These are phyloP conservation scores for Exephanes ischioxanthus DNA, from an alignment of 2,888 invertebrate genomes.

Conservation along the genomic window DNA sequence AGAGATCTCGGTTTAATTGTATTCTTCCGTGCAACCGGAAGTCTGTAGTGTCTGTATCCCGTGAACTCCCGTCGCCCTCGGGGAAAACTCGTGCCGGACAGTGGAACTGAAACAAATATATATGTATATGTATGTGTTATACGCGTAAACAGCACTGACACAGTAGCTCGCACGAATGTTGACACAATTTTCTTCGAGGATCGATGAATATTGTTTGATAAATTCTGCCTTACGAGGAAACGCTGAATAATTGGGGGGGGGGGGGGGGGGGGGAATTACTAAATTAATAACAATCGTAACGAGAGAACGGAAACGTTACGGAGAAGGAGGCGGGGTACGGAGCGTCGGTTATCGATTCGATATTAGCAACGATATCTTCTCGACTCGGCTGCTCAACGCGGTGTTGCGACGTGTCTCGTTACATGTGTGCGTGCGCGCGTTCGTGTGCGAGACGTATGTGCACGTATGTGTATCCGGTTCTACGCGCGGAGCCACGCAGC, in stretches of 20 bases:
- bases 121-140: neutral
- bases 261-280: neutral
- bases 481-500: slow-evolving; percentile 15
- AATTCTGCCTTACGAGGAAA: too few relatives aligned
- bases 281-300: neutral
- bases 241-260: neutral
- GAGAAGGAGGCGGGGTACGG: slow-evolving; percentile 11
- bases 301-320: neutral
- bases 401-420: slow-evolving; percentile 54
- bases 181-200: too few relatives aligned
- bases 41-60: slow-evolving; percentile 45
- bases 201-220: too few relatives aligned
- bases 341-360: slow-evolving; percentile 67
- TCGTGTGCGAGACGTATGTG: slow-evolving; percentile 6
- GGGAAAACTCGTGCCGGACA: neutral
- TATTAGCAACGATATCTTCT: slow-evolving; percentile 69
- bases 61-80: slow-evolving; percentile 33
- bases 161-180: too few relatives aligned
- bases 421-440: slow-evolving; percentile 17
- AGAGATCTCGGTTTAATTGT: slow-evolving; percentile 38
- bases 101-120: neutral
- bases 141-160: neutral
- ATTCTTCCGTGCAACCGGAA: slow-evolving; percentile 49
- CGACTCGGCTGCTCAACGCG: slow-evolving; percentile 58
- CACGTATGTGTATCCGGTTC: neutral